Evolutionary conservation across 2,113 vertebrate genomes (phyloP).

Genomic region (Perca flavescens): DNA sequence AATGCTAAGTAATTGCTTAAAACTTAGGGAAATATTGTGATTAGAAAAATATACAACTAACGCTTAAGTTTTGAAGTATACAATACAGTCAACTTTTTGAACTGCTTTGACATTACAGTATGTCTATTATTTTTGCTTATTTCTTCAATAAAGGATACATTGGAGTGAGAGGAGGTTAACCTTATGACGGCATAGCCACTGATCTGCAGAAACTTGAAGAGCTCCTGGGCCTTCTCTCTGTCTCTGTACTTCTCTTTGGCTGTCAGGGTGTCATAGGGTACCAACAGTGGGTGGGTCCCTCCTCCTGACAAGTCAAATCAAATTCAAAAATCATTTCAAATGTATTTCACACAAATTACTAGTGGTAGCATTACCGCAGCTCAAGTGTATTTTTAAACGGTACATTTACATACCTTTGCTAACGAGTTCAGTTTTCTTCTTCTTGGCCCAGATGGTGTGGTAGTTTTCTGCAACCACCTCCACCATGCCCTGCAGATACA

Average conservation of each 20-base stretch:
- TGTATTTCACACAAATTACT: background rate
- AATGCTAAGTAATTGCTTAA: too few species aligned
- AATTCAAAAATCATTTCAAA: background rate
- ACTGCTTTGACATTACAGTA: background rate
- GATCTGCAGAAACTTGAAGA: conserved; percentile 95
- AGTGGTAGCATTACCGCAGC: background rate
- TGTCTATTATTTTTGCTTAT: background rate
- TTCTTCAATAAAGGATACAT: background rate
- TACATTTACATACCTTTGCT: conserved; percentile 87
- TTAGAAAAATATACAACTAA: background rate
- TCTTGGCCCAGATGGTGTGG: conserved; percentile 99
- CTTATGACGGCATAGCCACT: conserved; percentile 88
- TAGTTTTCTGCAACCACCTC: conserved; percentile 98
- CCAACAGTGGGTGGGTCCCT: conserved; percentile 93
- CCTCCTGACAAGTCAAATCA: conserved; percentile 85
- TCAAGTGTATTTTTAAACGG: background rate
- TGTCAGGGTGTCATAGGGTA: conserved; percentile 97
- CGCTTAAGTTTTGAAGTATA: background rate
- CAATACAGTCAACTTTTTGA: background rate
- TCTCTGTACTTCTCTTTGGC: conserved; percentile 97
- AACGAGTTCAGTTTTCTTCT: conserved; percentile 94
- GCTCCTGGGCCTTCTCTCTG: conserved; percentile 95
- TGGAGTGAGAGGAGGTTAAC: conserved; percentile 48
- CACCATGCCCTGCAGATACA: conserved; percentile 90
- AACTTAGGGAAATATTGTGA: too few species aligned